Conservation (phyloP, 2,888 invertebrate species). For the Eledona agricola region DNA sequence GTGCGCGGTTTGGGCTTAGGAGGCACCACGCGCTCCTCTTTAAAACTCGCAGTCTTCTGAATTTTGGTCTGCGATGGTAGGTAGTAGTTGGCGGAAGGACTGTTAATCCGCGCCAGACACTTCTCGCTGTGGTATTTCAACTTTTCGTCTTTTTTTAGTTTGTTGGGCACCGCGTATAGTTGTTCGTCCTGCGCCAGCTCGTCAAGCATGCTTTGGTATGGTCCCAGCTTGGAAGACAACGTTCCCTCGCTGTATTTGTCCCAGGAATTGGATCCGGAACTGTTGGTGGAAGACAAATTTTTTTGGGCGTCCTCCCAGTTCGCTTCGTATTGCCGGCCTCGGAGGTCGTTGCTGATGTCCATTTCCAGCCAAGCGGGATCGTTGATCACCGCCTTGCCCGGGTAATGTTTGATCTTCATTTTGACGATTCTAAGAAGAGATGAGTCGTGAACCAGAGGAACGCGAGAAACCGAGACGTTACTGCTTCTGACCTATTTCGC, state of each 20-base stretch:
- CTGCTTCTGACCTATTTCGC: constrained; percentile 14
- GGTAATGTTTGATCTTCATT: constrained; percentile 87
- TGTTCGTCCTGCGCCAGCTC: constrained; percentile 51
- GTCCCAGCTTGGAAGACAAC: constrained; percentile 56
- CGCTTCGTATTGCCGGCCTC: constrained; percentile 80
- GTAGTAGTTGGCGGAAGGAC: constrained; percentile 51
- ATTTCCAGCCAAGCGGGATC: constrained; percentile 70
- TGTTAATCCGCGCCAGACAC: constrained; percentile 56
- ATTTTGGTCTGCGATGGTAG: constrained; percentile 48
- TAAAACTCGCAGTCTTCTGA: constrained; percentile 39
- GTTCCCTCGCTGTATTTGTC: constrained; percentile 59
- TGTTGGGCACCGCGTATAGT: constrained; percentile 46
- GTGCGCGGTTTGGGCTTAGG: constrained; percentile 55
- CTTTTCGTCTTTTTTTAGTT: constrained; percentile 35
- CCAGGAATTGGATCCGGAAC: constrained; percentile 58
- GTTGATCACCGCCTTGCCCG: constrained; percentile 78
- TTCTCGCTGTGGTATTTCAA: constrained; percentile 60
- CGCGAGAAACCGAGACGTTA: constrained; percentile 7
- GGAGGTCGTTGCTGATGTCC: constrained; percentile 75
- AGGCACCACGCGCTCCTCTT: constrained; percentile 14
- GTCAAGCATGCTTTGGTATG: constrained; percentile 56
- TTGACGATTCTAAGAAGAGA: constrained; percentile 3
- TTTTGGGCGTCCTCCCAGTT: constrained; percentile 82
- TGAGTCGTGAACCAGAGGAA: constrained; percentile 8
- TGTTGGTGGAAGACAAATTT: constrained; percentile 63